These are phyloP conservation scores for Radopholus similis DNA, from an alignment of 1,140 invertebrate species.

Conservation along the genomic window DNA sequence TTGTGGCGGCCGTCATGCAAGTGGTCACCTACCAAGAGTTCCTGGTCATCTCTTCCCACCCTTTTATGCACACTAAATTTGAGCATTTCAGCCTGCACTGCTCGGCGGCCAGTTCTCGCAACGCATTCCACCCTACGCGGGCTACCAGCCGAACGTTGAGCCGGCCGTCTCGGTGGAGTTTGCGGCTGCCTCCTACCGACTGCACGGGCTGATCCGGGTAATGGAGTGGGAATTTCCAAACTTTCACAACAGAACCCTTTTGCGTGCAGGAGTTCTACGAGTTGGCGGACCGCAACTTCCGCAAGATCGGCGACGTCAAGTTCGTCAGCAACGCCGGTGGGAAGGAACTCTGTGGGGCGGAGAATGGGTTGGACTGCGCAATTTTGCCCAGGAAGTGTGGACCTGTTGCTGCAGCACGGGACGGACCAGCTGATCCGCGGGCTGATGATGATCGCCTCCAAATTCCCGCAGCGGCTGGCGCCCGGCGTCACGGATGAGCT, in stretches of 20 bases:
- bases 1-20: slow-evolving; percentile 41
- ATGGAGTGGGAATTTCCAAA: neutral
- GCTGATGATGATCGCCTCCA: slow-evolving; percentile 22
- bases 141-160: slow-evolving; percentile 35
- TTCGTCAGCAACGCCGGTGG: slow-evolving; percentile 22
- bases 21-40: slow-evolving; percentile 44
- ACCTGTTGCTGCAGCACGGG: slow-evolving; percentile 19
- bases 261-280: slow-evolving; percentile 38
- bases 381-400: slow-evolving; percentile 18
- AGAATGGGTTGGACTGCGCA: too few species aligned
- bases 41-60: slow-evolving; percentile 12
- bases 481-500: slow-evolving; percentile 33
- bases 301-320: slow-evolving; percentile 31
- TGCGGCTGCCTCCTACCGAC: slow-evolving; percentile 32
- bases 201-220: slow-evolving; percentile 40
- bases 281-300: slow-evolving; percentile 32
- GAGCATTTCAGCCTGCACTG: slow-evolving; percentile 22
- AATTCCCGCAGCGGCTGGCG: slow-evolving; percentile 32
- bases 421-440: slow-evolving; percentile 34
- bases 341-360: too few species aligned
- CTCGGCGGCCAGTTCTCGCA: slow-evolving; percentile 16
- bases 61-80: neutral
- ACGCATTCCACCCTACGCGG: slow-evolving; percentile 30
- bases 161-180: slow-evolving; percentile 35
- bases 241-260: neutral